These are phyloP conservation scores for Bradypus variegatus DNA, from an alignment of 2,797 vertebrate species.

Conservation along the genomic window DNA sequence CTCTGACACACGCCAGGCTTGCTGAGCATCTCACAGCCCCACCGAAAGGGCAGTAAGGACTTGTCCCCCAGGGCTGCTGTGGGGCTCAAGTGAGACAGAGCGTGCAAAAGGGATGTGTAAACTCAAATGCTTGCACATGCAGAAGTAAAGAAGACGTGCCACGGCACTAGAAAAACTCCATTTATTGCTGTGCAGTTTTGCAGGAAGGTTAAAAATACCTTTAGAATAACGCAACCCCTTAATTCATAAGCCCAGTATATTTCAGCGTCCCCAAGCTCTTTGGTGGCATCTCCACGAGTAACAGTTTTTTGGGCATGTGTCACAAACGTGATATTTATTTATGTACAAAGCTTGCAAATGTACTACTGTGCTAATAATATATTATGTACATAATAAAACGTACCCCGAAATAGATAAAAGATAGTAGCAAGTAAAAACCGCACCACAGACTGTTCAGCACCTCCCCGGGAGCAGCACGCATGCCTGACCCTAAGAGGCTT, in stretches of 20 bases:
- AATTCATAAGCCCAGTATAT: accelerated
- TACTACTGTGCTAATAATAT: background rate
- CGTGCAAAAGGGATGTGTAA: background rate
- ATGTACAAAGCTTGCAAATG: background rate
- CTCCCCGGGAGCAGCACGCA: background rate
- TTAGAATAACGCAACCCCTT: background rate
- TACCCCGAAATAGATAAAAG: background rate
- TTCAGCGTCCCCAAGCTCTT: background rate
- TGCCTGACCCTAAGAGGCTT: background rate
- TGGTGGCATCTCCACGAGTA: background rate
- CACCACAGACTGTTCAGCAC: accelerated
- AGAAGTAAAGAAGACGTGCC: background rate
- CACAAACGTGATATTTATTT: background rate
- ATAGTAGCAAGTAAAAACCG: background rate
- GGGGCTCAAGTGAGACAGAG: background rate
- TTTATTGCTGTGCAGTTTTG: background rate
- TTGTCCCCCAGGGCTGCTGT: background rate
- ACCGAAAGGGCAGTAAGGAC: background rate
- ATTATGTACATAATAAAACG: background rate
- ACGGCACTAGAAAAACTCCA: background rate
- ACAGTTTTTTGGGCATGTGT: background rate
- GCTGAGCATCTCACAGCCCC: background rate
- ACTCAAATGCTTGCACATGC: background rate
- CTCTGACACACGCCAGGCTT: background rate
- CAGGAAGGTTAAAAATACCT: background rate